Evolutionary conservation across 2,888 invertebrate genomes (phyloP).

Genomic region (Vanessa cardui): DNA sequence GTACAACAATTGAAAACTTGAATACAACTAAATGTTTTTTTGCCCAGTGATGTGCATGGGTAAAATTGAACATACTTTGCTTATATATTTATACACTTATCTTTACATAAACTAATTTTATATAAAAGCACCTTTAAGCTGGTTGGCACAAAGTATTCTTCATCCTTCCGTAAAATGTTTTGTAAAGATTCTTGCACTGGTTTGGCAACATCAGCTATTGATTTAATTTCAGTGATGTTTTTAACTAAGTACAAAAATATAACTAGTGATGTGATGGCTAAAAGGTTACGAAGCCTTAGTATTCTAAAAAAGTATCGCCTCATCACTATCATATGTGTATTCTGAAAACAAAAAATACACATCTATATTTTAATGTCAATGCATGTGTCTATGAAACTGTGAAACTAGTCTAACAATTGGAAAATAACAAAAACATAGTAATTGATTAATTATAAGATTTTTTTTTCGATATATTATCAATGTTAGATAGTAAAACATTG

Average conservation of each 20-base stretch:
- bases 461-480: background rate
- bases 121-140: slow-evolving; percentile 52
- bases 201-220: slow-evolving; percentile 35
- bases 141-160: slow-evolving; percentile 56
- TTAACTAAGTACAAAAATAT: slow-evolving; percentile 59
- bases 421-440: background rate
- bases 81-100: too few relatives aligned
- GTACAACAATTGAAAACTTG: too few relatives aligned
- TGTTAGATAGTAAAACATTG: slow-evolving; percentile 3
- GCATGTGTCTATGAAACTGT: background rate
- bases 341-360: slow-evolving; percentile 32
- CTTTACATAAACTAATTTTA: too few relatives aligned
- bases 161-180: slow-evolving; percentile 24
- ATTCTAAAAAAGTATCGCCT: slow-evolving; percentile 57
- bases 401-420: background rate
- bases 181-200: slow-evolving; percentile 38
- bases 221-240: slow-evolving; percentile 44
- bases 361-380: background rate
- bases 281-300: slow-evolving; percentile 59
- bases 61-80: too few relatives aligned
- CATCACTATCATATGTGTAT: slow-evolving; percentile 47
- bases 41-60: too few relatives aligned
- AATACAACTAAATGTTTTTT: too few relatives aligned
- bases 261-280: slow-evolving; percentile 57
- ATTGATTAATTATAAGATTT: background rate